A percentile compares a stretch with the other conserved stretches of the same genome.
Evolutionary conservation across 2,797 vertebrate species (phyloP).

Genomic region (Neosilurus hyrtlii): DNA sequence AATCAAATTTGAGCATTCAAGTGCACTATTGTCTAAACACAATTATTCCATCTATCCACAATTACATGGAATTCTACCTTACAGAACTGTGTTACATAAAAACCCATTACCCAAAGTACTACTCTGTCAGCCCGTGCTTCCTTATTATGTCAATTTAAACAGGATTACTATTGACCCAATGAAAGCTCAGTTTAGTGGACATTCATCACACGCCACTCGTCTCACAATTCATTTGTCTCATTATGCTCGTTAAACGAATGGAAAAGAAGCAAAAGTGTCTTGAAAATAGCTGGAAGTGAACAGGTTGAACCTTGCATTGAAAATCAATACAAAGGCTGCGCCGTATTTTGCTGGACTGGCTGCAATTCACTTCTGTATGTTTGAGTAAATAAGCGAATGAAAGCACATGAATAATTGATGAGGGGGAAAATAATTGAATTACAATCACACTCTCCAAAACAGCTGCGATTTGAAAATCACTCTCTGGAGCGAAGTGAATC

Average conservation of each 20-base stretch:
- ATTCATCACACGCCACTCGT: slow-evolving; percentile 27
- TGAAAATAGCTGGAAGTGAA: slow-evolving; percentile 21
- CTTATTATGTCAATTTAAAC: slow-evolving; percentile 21
- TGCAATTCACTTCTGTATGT: slow-evolving; percentile 43
- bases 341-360: slow-evolving; percentile 39
- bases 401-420: slow-evolving; percentile 56
- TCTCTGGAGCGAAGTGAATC: slow-evolving; percentile 46
- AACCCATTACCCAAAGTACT: slow-evolving; percentile 18
- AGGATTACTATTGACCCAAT: slow-evolving; percentile 35
- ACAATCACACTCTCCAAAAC: slow-evolving; percentile 46
- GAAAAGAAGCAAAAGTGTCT: slow-evolving; percentile 16
- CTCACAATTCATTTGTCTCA: slow-evolving; percentile 31
- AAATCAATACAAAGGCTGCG: slow-evolving; percentile 38
- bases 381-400: slow-evolving; percentile 52
- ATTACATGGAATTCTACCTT: slow-evolving; percentile 6
- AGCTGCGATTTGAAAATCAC: slow-evolving; percentile 50
- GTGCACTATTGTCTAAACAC: not conserved
- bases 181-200: slow-evolving; percentile 28
- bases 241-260: slow-evolving; percentile 21
- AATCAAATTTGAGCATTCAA: slow-evolving; percentile 1
- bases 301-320: slow-evolving; percentile 24
- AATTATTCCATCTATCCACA: not conserved
- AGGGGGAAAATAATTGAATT: slow-evolving; percentile 53
- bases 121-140: not conserved
- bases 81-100: slow-evolving; percentile 1